These are phyloP conservation scores for Rhabdophis nuchalis DNA, from an alignment of 2,797 vertebrate genomes.

Conservation along the genomic window DNA sequence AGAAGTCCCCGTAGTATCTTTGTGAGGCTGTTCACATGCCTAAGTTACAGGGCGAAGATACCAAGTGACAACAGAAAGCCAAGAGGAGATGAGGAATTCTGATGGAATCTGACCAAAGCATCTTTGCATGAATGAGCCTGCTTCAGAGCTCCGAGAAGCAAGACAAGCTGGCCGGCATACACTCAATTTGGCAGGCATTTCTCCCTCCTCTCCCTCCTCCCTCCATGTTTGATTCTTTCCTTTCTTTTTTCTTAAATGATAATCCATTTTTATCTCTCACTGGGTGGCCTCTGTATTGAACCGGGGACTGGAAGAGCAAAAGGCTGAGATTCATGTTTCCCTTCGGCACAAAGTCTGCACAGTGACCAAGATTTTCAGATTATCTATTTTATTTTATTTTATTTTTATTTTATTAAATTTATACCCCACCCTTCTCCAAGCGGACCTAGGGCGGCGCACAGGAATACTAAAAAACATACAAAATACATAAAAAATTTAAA, in stretches of 20 bases:
- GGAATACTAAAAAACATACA: no score
- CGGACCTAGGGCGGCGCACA: no score
- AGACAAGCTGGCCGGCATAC: neutral
- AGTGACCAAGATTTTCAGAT: neutral
- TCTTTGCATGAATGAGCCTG: neutral
- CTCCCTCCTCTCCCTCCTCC: neutral
- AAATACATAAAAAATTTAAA: no score
- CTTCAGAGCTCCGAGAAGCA: neutral
- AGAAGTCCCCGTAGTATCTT: neutral
- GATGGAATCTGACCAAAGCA: neutral
- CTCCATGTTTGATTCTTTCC: neutral
- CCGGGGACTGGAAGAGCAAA: slow-evolving; percentile 1
- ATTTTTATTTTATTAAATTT: no score
- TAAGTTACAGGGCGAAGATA: neutral
- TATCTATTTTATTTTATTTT: no score
- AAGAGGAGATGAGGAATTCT: neutral
- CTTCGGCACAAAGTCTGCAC: neutral
- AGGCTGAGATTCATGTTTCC: neutral
- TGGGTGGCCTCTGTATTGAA: neutral
- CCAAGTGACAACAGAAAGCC: slow-evolving; percentile 13
- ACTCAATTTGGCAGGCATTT: neutral
- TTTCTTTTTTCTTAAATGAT: neutral
- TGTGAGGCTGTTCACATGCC: neutral
- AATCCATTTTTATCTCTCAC: neutral
- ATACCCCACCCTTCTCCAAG: no score